Evolutionary conservation across 2,113 vertebrate species (phyloP).

Genomic region (Caretta caretta): DNA sequence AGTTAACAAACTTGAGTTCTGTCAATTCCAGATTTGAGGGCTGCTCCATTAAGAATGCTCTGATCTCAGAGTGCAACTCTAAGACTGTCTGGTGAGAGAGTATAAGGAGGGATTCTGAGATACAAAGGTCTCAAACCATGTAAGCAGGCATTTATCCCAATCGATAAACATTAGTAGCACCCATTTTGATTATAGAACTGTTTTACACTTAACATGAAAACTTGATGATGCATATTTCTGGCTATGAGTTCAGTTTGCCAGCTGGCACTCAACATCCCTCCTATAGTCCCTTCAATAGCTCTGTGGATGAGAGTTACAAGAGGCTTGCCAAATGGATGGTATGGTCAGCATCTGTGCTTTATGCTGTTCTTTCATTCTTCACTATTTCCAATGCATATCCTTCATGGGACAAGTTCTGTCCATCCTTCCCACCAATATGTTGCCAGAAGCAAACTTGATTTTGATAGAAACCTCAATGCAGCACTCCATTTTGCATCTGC

Average conservation of each 20-base stretch:
- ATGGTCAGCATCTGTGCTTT: conserved; percentile 37
- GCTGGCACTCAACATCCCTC: conserved; percentile 12
- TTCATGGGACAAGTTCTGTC: not conserved
- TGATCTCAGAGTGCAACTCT: not conserved
- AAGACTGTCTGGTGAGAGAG: not conserved
- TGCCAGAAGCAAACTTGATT: conserved; percentile 3
- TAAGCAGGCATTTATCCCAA: not conserved
- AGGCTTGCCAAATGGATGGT: conserved; percentile 21
- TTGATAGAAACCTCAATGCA: not conserved
- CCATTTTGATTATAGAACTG: not conserved
- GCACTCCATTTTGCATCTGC: not conserved
- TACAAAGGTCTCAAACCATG: not conserved
- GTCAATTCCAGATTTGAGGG: not conserved
- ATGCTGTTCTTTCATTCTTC: conserved; percentile 9
- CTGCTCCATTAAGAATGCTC: not conserved
- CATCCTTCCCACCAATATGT: not conserved
- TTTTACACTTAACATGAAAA: rapidly evolving
- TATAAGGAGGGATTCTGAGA: not conserved
- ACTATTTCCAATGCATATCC: not conserved
- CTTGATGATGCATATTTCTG: conserved; percentile 8
- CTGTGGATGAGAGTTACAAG: not conserved
- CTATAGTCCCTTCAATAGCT: not conserved
- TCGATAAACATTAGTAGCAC: not conserved
- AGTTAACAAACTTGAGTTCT: not conserved
- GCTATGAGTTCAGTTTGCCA: conserved; percentile 5